A percentile compares a stretch with the other conserved stretches of the same genome.
These are phyloP conservation scores for Orius laevigatus DNA, from an alignment of 1,140 invertebrate genomes.

Conservation along the genomic window DNA sequence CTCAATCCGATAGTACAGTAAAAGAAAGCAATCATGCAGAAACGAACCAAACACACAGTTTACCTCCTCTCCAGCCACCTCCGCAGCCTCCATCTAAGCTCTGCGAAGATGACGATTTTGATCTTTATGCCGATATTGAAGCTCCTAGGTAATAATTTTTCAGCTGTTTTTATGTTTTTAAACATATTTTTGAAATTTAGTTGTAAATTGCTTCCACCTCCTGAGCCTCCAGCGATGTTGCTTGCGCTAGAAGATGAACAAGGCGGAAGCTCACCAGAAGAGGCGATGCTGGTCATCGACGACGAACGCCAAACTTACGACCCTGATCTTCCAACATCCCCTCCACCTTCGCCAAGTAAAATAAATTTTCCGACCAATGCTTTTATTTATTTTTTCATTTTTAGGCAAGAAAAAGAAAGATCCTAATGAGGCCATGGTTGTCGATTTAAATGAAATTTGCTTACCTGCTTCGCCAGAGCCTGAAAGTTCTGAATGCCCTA, in stretches of 20 bases:
- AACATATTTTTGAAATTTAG: slow-evolving; percentile 10
- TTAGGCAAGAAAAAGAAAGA: too few relatives aligned
- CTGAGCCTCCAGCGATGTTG: slow-evolving; percentile 36
- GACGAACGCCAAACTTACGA: slow-evolving; percentile 23
- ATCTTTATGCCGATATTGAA: slow-evolving; percentile 40
- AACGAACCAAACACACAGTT: too few relatives aligned
- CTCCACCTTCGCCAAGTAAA: slow-evolving; percentile 9
- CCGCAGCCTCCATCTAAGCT: slow-evolving; percentile 6
- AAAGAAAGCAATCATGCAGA: too few relatives aligned
- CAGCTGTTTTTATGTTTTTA: neutral
- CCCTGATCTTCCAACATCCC: slow-evolving; percentile 14
- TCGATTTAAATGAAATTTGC: slow-evolving; percentile 13
- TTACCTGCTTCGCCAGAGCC: slow-evolving; percentile 3
- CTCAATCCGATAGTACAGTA: too few relatives aligned
- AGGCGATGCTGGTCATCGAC: slow-evolving; percentile 47
- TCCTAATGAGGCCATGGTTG: slow-evolving; percentile 9
- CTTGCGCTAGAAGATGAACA: slow-evolving; percentile 24
- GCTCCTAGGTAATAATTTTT: slow-evolving; percentile 15
- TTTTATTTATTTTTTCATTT: neutral
- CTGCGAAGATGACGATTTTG: slow-evolving; percentile 26
- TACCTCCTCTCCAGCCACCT: slow-evolving; percentile 7
- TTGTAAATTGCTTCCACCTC: slow-evolving; percentile 26
- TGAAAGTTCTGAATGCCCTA: slow-evolving; percentile 15
- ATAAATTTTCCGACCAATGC: neutral
- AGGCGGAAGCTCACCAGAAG: slow-evolving; percentile 40